Evolutionary conservation across 2,797 vertebrate genomes (phyloP).

Genomic region (Siniperca undulata): DNA sequence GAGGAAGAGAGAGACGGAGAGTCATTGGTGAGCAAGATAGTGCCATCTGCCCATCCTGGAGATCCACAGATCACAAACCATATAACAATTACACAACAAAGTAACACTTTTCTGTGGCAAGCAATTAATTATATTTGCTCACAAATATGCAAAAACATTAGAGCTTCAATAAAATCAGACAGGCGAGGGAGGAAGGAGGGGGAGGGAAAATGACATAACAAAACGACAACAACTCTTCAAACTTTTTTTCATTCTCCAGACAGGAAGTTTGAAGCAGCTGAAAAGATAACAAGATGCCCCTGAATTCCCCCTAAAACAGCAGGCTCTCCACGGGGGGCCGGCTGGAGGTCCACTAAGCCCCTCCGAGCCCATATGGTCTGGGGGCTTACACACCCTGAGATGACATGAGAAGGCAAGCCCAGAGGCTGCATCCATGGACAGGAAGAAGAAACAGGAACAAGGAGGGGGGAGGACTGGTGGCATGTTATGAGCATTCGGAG

Average conservation of each 20-base stretch:
- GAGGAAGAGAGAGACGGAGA: constrained; percentile 48
- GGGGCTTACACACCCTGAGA: constrained; percentile 65
- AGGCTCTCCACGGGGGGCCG: constrained; percentile 43
- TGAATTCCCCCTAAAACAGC: constrained; percentile 59
- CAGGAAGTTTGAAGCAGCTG: constrained; percentile 58
- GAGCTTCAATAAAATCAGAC: constrained; percentile 5
- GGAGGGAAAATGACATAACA: neutral
- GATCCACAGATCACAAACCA: constrained; percentile 59
- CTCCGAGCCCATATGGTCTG: constrained; percentile 79
- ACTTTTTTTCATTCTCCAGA: constrained; percentile 41
- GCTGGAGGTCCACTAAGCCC: constrained; percentile 75
- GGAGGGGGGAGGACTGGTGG: neutral
- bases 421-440: constrained; percentile 45
- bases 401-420: constrained; percentile 60
- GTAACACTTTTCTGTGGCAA: constrained; percentile 10
- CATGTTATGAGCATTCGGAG: constrained; percentile 38
- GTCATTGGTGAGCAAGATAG: constrained; percentile 53
- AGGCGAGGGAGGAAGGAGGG: rapidly evolving
- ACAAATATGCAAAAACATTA: constrained; percentile 28
- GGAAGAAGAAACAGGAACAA: constrained; percentile 38
- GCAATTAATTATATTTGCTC: constrained; percentile 25
- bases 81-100: constrained; percentile 55
- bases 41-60: constrained; percentile 67
- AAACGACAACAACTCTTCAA: neutral
- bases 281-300: constrained; percentile 52